These are phyloP conservation scores for Cremastinae sp. DNA, from an alignment of 2,888 invertebrate genomes.

Conservation along the genomic window DNA sequence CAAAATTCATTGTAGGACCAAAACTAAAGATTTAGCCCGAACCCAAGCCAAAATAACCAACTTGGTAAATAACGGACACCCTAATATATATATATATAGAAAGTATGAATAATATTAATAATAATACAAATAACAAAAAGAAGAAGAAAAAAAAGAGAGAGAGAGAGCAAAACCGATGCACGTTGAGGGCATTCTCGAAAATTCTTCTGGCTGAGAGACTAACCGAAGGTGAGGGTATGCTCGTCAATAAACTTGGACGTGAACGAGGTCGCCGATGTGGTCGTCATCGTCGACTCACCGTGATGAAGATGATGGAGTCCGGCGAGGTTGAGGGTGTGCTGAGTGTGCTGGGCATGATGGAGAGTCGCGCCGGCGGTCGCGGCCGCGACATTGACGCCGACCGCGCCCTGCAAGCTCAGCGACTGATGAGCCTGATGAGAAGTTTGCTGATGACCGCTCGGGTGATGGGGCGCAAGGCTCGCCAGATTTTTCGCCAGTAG, in stretches of 20 bases:
- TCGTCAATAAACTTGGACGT: slow-evolving; percentile 67
- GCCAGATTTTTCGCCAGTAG: slow-evolving; percentile 82
- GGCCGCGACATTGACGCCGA: slow-evolving; percentile 74
- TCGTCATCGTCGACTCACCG: slow-evolving; percentile 72
- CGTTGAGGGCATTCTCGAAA: slow-evolving; percentile 15
- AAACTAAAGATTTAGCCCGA: no score
- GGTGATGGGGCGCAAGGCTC: slow-evolving; percentile 73
- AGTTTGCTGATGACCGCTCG: slow-evolving; percentile 50
- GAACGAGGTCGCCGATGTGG: slow-evolving; percentile 66
- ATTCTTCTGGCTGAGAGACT: slow-evolving; percentile 46
- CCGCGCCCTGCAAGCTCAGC: slow-evolving; percentile 75
- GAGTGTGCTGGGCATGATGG: slow-evolving; percentile 76
- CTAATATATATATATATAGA: not conserved
- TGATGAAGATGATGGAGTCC: slow-evolving; percentile 78
- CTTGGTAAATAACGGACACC: not conserved
- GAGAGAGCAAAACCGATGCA: not conserved
- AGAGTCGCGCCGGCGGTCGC: slow-evolving; percentile 69
- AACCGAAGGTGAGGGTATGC: slow-evolving; percentile 66
- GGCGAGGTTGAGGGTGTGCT: slow-evolving; percentile 75
- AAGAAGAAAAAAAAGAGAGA: not conserved
- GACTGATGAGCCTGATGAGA: slow-evolving; percentile 72
- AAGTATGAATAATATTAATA: not conserved
- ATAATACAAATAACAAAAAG: slow-evolving; percentile 1
- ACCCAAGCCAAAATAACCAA: not conserved
- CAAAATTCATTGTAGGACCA: no score